Evolutionary conservation across 2,888 invertebrate species (phyloP).

Genomic region (Protonemura montana): DNA sequence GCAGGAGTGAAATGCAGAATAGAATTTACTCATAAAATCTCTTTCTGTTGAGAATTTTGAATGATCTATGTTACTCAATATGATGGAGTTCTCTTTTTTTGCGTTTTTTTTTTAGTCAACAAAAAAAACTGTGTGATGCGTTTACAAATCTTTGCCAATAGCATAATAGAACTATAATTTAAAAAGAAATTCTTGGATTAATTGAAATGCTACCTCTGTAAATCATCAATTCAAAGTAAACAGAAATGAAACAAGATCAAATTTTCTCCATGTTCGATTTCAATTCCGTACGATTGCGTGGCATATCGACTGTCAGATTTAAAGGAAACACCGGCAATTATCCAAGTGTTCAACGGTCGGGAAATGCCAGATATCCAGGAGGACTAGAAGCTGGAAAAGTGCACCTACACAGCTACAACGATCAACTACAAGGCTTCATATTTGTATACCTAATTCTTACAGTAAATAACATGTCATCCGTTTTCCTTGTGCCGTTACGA

Average conservation of each 20-base stretch:
- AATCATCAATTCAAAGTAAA: not conserved
- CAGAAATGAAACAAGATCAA: not conserved
- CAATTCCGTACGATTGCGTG: not conserved
- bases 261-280: not conserved
- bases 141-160: no score
- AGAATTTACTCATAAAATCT: not conserved
- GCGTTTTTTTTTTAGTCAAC: no score
- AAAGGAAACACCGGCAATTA: not conserved
- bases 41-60: not conserved
- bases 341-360: not conserved
- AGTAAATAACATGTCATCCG: not conserved
- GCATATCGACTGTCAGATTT: not conserved
- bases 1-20: not conserved
- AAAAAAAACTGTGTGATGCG: no score
- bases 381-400: not conserved
- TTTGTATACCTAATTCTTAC: not conserved
- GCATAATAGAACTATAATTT: no score
- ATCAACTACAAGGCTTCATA: not conserved
- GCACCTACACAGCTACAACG: not conserved
- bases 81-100: not conserved
- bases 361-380: no score
- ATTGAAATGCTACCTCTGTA: not conserved
- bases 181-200: not conserved
- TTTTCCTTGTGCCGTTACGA: not conserved
- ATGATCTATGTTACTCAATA: no score